Evolutionary conservation across 2,113 vertebrate genomes (phyloP).

Genomic region (Genyomyrus donnyi): DNA sequence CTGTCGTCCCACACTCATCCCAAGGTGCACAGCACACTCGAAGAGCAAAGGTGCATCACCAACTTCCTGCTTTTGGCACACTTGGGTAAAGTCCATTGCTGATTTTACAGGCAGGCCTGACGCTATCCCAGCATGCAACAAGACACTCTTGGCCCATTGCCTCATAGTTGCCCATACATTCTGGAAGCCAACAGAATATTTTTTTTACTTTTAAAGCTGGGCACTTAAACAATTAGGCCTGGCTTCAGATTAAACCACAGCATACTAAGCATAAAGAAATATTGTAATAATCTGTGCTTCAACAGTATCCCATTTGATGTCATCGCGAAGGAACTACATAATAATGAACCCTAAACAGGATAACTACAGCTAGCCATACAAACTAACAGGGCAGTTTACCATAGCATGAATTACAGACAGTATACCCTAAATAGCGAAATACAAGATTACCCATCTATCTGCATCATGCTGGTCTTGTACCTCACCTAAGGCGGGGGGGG

Average conservation of each 20-base stretch:
- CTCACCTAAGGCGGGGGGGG: neutral
- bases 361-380: neutral
- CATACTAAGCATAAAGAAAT: neutral
- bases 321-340: neutral
- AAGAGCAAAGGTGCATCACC: neutral
- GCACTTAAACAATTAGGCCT: neutral
- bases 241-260: neutral
- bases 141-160: neutral
- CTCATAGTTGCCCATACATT: neutral
- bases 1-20: neutral
- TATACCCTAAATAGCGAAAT: neutral
- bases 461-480: neutral
- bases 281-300: neutral
- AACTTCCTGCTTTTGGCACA: neutral
- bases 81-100: neutral
- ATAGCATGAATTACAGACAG: neutral
- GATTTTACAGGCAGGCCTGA: neutral
- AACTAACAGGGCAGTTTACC: neutral
- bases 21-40: neutral
- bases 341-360: neutral
- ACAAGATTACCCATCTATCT: neutral
- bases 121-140: neutral
- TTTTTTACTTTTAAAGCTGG: neutral
- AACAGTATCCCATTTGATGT: neutral
- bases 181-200: neutral